A percentile compares a stretch with the other conserved stretches of the same genome.
These are phyloP conservation scores for Hecatera dysodea DNA, from an alignment of 2,888 invertebrate genomes.

Conservation along the genomic window DNA sequence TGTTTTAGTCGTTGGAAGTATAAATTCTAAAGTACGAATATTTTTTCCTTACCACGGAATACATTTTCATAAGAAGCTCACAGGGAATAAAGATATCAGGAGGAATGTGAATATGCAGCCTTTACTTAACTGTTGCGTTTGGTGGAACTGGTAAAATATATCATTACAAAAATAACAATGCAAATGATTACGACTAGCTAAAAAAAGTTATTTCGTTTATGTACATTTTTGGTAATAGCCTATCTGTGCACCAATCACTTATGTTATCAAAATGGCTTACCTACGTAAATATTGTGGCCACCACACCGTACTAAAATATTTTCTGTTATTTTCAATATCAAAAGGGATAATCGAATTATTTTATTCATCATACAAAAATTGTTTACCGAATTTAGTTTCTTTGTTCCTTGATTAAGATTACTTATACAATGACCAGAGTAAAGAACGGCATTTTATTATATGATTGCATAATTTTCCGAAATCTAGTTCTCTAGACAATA, in stretches of 20 bases:
- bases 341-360: slow-evolving; percentile 27
- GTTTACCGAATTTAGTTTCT: slow-evolving; percentile 12
- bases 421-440: slow-evolving; percentile 25
- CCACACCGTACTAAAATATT: slow-evolving; percentile 19
- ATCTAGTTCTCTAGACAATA: slow-evolving; percentile 37
- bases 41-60: slow-evolving; percentile 37
- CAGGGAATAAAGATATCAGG: slow-evolving; percentile 34
- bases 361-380: slow-evolving; percentile 12
- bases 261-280: slow-evolving; percentile 26
- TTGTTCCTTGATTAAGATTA: slow-evolving; percentile 28
- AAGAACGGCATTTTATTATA: slow-evolving; percentile 14
- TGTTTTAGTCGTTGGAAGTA: slow-evolving; percentile 54
- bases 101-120: slow-evolving; percentile 68
- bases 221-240: slow-evolving; percentile 83
- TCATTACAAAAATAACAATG: slow-evolving; percentile 61
- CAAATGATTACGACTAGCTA: slow-evolving; percentile 77
- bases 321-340: slow-evolving; percentile 8
- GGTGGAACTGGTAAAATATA: slow-evolving; percentile 56
- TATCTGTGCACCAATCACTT: slow-evolving; percentile 57
- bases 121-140: slow-evolving; percentile 51
- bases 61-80: slow-evolving; percentile 13
- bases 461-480: slow-evolving; percentile 31
- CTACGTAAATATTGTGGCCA: slow-evolving; percentile 39
- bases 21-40: slow-evolving; percentile 16
- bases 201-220: slow-evolving; percentile 76